These are phyloP conservation scores for Drosophila mauritiana DNA, from an alignment of 1,140 invertebrate species.

Conservation along the genomic window DNA sequence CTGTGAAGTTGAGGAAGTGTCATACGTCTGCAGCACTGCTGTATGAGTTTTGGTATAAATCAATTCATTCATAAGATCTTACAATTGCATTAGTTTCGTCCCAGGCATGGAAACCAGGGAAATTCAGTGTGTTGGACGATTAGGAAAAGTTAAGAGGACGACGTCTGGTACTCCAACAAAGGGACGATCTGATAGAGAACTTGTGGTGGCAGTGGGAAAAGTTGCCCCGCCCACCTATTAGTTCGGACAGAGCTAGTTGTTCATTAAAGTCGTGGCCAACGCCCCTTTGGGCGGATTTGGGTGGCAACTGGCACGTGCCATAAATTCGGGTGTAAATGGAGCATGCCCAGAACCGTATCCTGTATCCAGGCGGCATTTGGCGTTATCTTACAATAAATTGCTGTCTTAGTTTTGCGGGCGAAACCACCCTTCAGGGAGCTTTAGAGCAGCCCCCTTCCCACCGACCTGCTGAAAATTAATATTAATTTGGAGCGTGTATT, in stretches of 20 bases:
- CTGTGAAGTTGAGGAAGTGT: not conserved
- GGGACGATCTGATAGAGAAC: conserved; percentile 1
- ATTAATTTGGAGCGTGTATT: conserved; percentile 76
- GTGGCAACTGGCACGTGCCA: conserved; percentile 59
- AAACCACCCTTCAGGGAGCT: conserved; percentile 11
- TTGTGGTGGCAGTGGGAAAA: not conserved
- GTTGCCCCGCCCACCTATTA: not conserved
- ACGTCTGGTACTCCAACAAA: not conserved
- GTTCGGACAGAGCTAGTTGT: conserved; percentile 17
- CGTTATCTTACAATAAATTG: conserved; percentile 76
- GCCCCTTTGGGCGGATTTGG: conserved; percentile 39
- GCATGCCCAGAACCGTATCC: conserved; percentile 64
- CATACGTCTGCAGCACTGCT: not conserved
- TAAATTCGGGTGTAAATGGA: conserved; percentile 74
- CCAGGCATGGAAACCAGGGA: too few relatives aligned
- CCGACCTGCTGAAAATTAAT: conserved; percentile 49
- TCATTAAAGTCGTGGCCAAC: conserved; percentile 53
- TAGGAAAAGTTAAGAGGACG: conserved; percentile 20
- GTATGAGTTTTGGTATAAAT: too few relatives aligned
- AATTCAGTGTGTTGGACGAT: too few relatives aligned
- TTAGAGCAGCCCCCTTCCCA: not conserved
- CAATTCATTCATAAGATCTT: too few relatives aligned
- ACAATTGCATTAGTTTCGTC: too few relatives aligned
- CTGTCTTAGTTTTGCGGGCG: conserved; percentile 65
- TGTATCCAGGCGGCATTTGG: conserved; percentile 48